Percentiles rank a stretch among this genome's conserved stretches.
Evolutionary conservation across 1,140 invertebrate genomes (phyloP).

Genomic region (Drosophila willistoni): DNA sequence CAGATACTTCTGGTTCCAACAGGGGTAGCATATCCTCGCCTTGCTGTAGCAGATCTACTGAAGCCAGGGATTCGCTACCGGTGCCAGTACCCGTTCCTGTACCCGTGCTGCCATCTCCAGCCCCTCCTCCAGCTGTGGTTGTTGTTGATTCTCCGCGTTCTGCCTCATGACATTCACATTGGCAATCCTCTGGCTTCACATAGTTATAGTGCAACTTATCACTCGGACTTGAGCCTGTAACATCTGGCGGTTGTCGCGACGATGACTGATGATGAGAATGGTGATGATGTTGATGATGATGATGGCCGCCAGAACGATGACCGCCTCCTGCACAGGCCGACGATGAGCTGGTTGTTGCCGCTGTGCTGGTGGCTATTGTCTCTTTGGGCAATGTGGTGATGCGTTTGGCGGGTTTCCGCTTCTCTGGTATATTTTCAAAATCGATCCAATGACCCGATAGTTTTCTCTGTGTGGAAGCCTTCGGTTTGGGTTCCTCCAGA

Average conservation of each 20-base stretch:
- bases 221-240: constrained; percentile 20
- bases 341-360: constrained; percentile 40
- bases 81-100: constrained; percentile 53
- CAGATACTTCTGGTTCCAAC: constrained; percentile 60
- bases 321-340: constrained; percentile 51
- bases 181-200: constrained; percentile 92
- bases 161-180: constrained; percentile 91
- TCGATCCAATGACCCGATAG: constrained; percentile 89
- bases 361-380: constrained; percentile 53
- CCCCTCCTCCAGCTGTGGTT: constrained; percentile 28
- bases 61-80: constrained; percentile 66
- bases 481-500: constrained; percentile 63
- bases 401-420: constrained; percentile 89
- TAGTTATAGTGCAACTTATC: constrained; percentile 87
- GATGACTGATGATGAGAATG: constrained; percentile 51
- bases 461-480: constrained; percentile 70
- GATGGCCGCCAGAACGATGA: constrained; percentile 44
- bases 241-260: constrained; percentile 60
- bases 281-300: constrained; percentile 48
- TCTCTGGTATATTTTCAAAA: constrained; percentile 93
- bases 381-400: constrained; percentile 89
- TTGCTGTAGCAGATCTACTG: constrained; percentile 70
- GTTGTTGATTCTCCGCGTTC: constrained; percentile 73
- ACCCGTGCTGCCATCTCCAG: constrained; percentile 58
- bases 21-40: constrained; percentile 79